These are phyloP conservation scores for Entosphenus tridentatus DNA, from an alignment of 2,113 vertebrate species.

Conservation along the genomic window DNA sequence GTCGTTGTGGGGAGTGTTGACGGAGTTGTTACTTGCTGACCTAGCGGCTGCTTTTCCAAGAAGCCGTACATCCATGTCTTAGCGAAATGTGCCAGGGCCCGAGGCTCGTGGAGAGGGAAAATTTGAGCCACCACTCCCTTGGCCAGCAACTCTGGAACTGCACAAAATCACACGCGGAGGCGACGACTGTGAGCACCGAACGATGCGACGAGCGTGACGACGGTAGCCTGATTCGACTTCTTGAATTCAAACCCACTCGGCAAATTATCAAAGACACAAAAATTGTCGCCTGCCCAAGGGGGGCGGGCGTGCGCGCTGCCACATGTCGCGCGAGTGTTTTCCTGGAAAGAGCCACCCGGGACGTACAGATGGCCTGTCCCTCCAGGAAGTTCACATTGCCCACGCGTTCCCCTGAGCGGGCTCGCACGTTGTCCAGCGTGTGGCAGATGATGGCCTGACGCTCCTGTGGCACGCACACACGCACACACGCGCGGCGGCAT, in stretches of 20 bases:
- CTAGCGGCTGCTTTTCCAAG: constrained; percentile 72
- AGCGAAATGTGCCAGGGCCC: constrained; percentile 75
- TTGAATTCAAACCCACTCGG: too few relatives aligned
- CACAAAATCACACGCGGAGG: not conserved
- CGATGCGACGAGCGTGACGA: too few relatives aligned
- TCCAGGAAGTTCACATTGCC: constrained; percentile 86
- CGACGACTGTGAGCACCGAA: not conserved
- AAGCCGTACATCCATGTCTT: constrained; percentile 91
- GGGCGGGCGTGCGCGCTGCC: too few relatives aligned
- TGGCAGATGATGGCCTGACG: constrained; percentile 80
- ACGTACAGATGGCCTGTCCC: constrained; percentile 91
- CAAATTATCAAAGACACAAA: too few relatives aligned
- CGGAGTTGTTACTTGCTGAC: constrained; percentile 17
- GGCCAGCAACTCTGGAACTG: constrained; percentile 65
- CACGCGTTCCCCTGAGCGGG: constrained; percentile 67
- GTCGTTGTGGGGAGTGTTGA: not conserved
- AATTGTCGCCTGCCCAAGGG: too few relatives aligned
- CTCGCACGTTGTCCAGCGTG: constrained; percentile 82
- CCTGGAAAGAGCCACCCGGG: not conserved
- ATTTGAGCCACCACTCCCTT: constrained; percentile 77
- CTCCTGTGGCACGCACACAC: constrained; percentile 28
- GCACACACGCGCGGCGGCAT: too few relatives aligned
- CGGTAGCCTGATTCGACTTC: too few relatives aligned
- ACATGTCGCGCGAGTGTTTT: too few relatives aligned
- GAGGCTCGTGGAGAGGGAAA: constrained; percentile 76